Evolutionary conservation across 2,888 invertebrate genomes (phyloP), one percentile per base, ranked within the genome.

Genomic region (Dynastes tityus): DNA sequence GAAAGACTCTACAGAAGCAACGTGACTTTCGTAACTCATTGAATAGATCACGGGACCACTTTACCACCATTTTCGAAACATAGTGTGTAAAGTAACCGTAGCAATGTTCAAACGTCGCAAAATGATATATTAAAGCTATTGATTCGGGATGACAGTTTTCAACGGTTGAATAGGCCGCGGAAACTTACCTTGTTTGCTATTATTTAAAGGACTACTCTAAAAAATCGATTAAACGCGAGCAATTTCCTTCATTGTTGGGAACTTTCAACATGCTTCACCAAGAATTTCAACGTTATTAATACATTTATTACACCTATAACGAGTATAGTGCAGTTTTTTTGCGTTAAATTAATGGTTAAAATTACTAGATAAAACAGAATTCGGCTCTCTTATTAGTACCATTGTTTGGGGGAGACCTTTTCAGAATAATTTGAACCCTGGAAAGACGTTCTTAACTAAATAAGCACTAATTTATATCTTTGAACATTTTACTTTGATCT

Each of bases 111-210:
- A 45, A 79, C 77, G 80, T 80, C 79, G 77, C 64, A 63, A 76
- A 74, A 80, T 81, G 80, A 81, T 81, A 81, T 81, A 81, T 81
- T 81, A 78, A 80, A 71, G 77, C 81, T 81, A 80, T 81, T 81
- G 81, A 81, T 78, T 80, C 80, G 63, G 68, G 81, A 80, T 80
- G 80, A 79, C 80, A 80, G 78, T 53, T 68, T 77, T 58, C 77
- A 40, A 55, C 74, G 45, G 45, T 51, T 68, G 68, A 68, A 68
- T 49, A 45, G 49, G 27, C 45, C 11, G 49, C 22, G 9, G 45
- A 8, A 68, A 29, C 68, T 68, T 68, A 68, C 37, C 45, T 68
- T 68, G 68, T 68, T 11, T 68, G 27, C 49, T 68, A 68, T 68
- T 68, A 68, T 68, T 68, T 68, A 68, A 68, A 49, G 68, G 9